phyloP scores from a whole-genome alignment of 2,113 vertebrate species.

The Microtus pennsylvanicus region DNA sequence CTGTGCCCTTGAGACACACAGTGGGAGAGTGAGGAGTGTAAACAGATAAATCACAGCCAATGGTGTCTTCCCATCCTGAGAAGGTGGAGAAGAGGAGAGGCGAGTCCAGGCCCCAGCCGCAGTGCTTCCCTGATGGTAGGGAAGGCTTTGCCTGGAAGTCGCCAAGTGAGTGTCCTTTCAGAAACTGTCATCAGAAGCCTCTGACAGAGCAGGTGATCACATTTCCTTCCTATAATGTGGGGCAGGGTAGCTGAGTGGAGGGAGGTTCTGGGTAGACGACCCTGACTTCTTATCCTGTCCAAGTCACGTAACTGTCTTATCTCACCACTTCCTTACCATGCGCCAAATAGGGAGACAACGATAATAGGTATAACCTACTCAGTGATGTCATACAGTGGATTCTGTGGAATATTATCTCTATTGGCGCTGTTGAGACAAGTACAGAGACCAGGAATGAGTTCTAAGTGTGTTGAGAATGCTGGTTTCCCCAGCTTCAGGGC shows the following conservation, averaged over 20 bases:
- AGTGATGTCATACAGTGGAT: neutral
- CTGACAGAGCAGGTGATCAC: accelerated
- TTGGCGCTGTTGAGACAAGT: neutral
- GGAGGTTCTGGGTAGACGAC: neutral
- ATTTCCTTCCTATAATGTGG: neutral
- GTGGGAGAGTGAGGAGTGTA: neutral
- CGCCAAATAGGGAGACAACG: neutral
- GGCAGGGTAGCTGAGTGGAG: neutral
- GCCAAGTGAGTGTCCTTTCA: neutral
- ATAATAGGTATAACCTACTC: too few relatives aligned
- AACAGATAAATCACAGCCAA: constrained; percentile 18
- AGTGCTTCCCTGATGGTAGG: neutral
- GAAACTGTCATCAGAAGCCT: neutral
- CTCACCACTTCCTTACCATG: neutral
- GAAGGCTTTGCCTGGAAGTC: neutral
- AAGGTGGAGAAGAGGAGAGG: neutral
- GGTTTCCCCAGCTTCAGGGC: neutral
- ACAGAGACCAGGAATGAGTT: too few relatives aligned
- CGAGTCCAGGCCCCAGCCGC: neutral
- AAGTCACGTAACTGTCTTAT: neutral
- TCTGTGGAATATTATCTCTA: neutral
- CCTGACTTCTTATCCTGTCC: neutral
- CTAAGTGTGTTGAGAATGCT: neutral
- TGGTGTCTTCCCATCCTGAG: neutral
- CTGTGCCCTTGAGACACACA: constrained; percentile 63